phyloP scores from a whole-genome alignment of 2,888 invertebrate genomes.

The Orthosia incerta region DNA sequence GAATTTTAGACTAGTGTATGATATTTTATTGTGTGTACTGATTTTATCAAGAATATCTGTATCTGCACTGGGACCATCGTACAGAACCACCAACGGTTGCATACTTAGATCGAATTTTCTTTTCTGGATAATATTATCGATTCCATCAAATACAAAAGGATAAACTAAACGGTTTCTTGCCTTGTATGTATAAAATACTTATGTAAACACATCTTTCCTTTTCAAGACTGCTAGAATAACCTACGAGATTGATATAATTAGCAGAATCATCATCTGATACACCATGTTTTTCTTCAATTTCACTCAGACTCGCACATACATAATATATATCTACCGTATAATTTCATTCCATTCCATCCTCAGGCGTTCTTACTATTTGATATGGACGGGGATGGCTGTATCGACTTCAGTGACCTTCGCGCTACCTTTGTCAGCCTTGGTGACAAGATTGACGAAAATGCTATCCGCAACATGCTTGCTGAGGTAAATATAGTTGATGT shows the following conservation, averaged over 20 bases:
- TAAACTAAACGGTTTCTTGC: not conserved
- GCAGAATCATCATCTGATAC: not conserved
- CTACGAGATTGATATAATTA: constrained; percentile 12
- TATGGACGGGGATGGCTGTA: constrained; percentile 92
- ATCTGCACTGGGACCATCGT: not conserved
- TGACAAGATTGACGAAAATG: constrained; percentile 89
- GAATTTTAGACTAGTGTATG: constrained; percentile 1
- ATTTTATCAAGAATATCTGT: not conserved
- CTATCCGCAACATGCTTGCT: constrained; percentile 91
- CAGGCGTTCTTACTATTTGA: constrained; percentile 93
- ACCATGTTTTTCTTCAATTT: constrained; percentile 25
- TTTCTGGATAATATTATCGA: not conserved
- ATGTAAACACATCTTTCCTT: not conserved
- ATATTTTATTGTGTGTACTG: constrained; percentile 3
- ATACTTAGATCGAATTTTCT: not conserved
- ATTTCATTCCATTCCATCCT: no score
- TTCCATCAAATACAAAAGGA: not conserved
- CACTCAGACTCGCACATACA: not conserved
- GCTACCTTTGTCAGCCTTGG: constrained; percentile 92
- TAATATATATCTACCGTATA: no score
- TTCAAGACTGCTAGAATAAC: not conserved
- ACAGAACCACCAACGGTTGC: no score
- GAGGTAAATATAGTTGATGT: constrained; percentile 84
- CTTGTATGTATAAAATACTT: not conserved
- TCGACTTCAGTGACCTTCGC: constrained; percentile 92